Base-by-base conservation (phyloP, 2,113 vertebrate species). In the Coturnix japonica region DNA sequence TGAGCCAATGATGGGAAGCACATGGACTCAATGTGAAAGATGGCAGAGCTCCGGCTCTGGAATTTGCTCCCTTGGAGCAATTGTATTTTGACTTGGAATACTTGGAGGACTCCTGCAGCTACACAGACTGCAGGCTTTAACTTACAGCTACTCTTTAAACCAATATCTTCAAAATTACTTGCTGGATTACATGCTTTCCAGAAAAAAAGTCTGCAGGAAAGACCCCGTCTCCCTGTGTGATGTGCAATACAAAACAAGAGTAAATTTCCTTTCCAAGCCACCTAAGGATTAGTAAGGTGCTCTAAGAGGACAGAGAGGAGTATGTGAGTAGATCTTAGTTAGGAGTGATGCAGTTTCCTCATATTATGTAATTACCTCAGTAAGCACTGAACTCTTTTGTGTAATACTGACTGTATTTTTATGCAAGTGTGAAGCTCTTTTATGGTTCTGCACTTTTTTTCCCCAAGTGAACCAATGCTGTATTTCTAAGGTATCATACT, bases 51-150 rank as follows among this genome's bases (percentile, higher is more conserved):
- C 71, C 0, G 33, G 25, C 44, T 60, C 67, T 77, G 94, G 91
- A 84, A 92, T 85, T 85, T 6, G 10, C 70, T 93, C 59, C 59
- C 70, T 82, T 0, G 2, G 64, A 92, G 61, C 33, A 76, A 63
- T 59, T 80, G 66, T 75, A 54, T 76, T 94, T 89, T 49, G 31
- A 22, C 78, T 91, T 89, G 79, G 87, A 77, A 95, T 65, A 13
- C 25, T 63, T 60, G 3, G 64, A 94, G 79, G 64, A 43, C 28
- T 87, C 89, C 87, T 91, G 92, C 75, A 93, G 93, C 63, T 86
- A 37, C 44, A 26, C 51, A 67, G 49, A 6, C 51, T 59, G 66
- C 6, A 85, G 75, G 17, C 51, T 74, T 74, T 61, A 57, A 56
- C 44, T 82, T 64, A 35, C 1, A 66, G n/a, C 25, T 7, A 3